Base-by-base conservation (phyloP, 2,888 invertebrate species). In the Lasioglossum villosulum region DNA sequence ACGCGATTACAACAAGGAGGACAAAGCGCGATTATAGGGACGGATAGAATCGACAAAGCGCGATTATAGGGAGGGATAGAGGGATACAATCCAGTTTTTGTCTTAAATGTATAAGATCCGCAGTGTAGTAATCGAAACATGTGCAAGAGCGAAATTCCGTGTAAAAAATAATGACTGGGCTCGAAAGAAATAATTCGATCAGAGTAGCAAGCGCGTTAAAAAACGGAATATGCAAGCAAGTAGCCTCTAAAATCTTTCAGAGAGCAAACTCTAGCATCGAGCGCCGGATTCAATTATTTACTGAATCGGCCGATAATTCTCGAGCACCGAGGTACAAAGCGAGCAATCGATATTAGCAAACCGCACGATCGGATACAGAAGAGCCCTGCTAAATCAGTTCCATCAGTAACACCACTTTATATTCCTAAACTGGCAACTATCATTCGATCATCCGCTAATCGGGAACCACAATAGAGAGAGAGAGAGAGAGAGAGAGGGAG, bases 361-460 rank as follows among this genome's bases (percentile, higher is more conserved):
- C 77, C 77, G 68, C 77, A 27, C 37, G 52, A 77, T 77, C 68
- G 77, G 27, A 70, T 70, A 52, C 34, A 12, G 30, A 19, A 45
- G 66, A 27, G 16, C 2, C 27, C 27, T 27, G 45, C 12, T 76
- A 66, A 77, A 76, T 34, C 66, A 30, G 34, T 68, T 68, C 34
- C 66, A 42, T 48, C n/a, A 4, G 19, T 42, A 39, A 63, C 34
- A 37, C 56, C n/a, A 27, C 19, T 75, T 27, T 63, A 42, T 30
- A 63, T 63, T 34, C 68, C 66, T 30, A 16, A 72, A 27, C 23
- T 48, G 23, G 19, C 45, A 30, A 72, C 16, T 48, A 72, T 72
- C 34, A 37, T 48, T 68, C 76, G 8, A 45, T 14, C 59, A 68
- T 48, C 37, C 45, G 34, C 34, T 34, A 27, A 37, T 70, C 68